Conservation (phyloP, 2,113 vertebrate genomes). For the Irena cyanogastra region DNA sequence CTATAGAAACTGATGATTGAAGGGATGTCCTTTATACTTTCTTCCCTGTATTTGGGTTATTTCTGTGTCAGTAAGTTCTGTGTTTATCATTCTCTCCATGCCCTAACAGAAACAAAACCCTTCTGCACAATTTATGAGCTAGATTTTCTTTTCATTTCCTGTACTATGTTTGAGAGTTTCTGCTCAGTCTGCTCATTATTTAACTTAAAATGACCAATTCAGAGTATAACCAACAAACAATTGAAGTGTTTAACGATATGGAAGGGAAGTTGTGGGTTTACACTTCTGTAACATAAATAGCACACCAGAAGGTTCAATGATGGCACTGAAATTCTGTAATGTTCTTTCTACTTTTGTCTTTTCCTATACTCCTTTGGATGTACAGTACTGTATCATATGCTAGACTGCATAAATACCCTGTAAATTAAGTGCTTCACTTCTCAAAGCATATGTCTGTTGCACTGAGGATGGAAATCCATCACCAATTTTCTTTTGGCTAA, state of each 20-base stretch:
- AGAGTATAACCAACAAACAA: slow-evolving; percentile 26
- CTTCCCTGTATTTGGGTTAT: slow-evolving; percentile 74
- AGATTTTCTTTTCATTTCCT: slow-evolving; percentile 27
- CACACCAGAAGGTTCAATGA: slow-evolving; percentile 56
- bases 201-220: slow-evolving; percentile 42
- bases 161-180: slow-evolving; percentile 56
- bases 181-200: slow-evolving; percentile 50
- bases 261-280: slow-evolving; percentile 49
- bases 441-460: slow-evolving; percentile 78
- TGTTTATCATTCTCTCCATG: slow-evolving; percentile 58
- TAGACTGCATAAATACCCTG: slow-evolving; percentile 76
- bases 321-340: slow-evolving; percentile 75
- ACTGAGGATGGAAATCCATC: slow-evolving; percentile 78
- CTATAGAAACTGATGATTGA: slow-evolving; percentile 81
- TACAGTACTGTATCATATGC: slow-evolving; percentile 76
- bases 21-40: slow-evolving; percentile 72
- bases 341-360: slow-evolving; percentile 77
- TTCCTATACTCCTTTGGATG: slow-evolving; percentile 76
- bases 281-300: slow-evolving; percentile 65
- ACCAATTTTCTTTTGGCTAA: slow-evolving; percentile 75
- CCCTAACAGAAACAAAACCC: slow-evolving; percentile 48
- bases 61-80: slow-evolving; percentile 73
- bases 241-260: slow-evolving; percentile 15
- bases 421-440: slow-evolving; percentile 74
- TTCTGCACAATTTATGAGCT: slow-evolving; percentile 70